phyloP scores from a whole-genome alignment of 2,113 vertebrate species.

The Elephas maximus region DNA sequence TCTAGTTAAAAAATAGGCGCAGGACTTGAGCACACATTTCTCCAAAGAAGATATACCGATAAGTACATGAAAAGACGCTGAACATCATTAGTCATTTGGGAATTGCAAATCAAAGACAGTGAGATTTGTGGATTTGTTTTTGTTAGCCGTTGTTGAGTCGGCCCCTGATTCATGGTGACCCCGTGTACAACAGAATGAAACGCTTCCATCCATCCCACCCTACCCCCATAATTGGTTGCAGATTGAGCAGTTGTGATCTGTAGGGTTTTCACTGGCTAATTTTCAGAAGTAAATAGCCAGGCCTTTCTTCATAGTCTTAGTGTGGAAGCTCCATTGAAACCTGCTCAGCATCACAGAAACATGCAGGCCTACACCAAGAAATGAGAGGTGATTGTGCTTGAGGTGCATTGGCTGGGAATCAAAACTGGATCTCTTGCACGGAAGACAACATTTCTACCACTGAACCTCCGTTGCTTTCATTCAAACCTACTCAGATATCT shows the following conservation, averaged over 20 bases:
- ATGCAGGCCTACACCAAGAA: neutral
- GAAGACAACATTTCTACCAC: neutral
- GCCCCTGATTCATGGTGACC: neutral
- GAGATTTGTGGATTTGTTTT: neutral
- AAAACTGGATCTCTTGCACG: neutral
- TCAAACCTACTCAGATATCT: neutral
- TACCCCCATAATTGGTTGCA: neutral
- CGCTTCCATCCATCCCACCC: neutral
- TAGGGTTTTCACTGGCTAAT: neutral
- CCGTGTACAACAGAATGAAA: neutral
- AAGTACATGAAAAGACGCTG: neutral
- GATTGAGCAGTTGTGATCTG: neutral
- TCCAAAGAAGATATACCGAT: no score
- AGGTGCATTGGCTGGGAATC: neutral
- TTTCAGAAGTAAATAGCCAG: neutral
- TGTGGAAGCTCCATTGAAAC: neutral
- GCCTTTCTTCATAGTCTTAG: neutral
- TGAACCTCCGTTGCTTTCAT: neutral
- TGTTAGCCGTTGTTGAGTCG: neutral
- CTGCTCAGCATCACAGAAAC: neutral
- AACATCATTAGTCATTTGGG: neutral
- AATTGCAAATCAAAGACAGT: neutral
- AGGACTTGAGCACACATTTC: neutral
- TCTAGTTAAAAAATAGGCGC: neutral
- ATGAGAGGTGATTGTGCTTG: neutral